These are phyloP conservation scores for Ricordea florida DNA, from an alignment of 92 coral and sea anemone species.

Conservation along the genomic window DNA sequence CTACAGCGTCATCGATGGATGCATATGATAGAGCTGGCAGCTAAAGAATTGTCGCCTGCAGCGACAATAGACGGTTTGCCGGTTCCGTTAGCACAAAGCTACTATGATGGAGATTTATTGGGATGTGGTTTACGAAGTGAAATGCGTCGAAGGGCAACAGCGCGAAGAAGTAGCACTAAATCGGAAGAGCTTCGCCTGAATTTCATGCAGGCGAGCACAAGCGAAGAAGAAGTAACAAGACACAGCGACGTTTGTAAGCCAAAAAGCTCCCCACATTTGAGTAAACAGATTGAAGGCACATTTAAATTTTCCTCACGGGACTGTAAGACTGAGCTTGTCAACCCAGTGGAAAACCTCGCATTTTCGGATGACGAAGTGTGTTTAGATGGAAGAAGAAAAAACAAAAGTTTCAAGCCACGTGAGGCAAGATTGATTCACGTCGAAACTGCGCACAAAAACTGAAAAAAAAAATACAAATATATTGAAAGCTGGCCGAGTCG, in stretches of 20 bases:
- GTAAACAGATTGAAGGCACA: not conserved
- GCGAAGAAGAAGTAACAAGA: not conserved
- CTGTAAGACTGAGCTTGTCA: not conserved
- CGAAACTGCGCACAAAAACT: too few species aligned
- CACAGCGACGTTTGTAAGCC: not conserved
- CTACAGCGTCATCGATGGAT: slow-evolving; percentile 92
- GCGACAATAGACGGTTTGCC: slow-evolving; percentile 12
- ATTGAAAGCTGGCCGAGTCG: too few species aligned
- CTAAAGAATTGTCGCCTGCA: slow-evolving; percentile 47
- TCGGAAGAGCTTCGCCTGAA: slow-evolving; percentile 1
- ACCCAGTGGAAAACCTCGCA: slow-evolving; percentile 46
- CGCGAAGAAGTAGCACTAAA: not conserved
- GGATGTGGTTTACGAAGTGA: slow-evolving; percentile 23
- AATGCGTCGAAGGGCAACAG: not conserved
- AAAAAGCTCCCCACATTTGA: not conserved
- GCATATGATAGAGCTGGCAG: slow-evolving; percentile 74
- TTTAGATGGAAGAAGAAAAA: not conserved
- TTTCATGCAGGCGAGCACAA: not conserved
- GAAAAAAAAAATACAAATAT: too few species aligned
- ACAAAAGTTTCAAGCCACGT: not conserved
- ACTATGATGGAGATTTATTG: slow-evolving; percentile 1
- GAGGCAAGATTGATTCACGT: slow-evolving; percentile 16
- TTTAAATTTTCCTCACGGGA: not conserved
- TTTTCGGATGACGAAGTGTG: slow-evolving; percentile 66
- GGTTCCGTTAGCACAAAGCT: not conserved